These are phyloP conservation scores for Acanthopagrus latus DNA, from an alignment of 2,797 vertebrate species.

Conservation along the genomic window DNA sequence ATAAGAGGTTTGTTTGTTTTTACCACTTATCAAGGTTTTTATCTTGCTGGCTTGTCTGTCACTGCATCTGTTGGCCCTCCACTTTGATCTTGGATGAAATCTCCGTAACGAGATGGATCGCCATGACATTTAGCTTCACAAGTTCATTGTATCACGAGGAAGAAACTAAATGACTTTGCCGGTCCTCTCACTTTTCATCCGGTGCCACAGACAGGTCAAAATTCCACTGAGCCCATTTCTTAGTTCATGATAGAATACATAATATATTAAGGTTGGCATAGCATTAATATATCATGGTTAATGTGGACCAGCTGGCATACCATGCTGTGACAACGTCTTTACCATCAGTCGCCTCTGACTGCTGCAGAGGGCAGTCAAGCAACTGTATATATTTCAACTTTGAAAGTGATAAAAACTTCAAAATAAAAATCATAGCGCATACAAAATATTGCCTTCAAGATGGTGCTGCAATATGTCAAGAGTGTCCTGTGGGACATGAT, in stretches of 20 bases:
- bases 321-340: not conserved
- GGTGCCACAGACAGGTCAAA: not conserved
- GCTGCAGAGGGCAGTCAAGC: not conserved
- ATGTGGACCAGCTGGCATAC: not conserved
- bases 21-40: constrained; percentile 20
- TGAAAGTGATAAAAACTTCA: not conserved
- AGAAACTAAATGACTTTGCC: not conserved
- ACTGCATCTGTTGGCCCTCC: not conserved
- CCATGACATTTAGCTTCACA: not conserved
- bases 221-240: no score
- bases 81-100: not conserved
- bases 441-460: not conserved
- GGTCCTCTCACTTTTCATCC: not conserved
- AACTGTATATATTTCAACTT: not conserved
- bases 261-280: not conserved
- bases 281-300: not conserved
- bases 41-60: not conserved
- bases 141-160: not conserved
- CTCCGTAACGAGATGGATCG: not conserved
- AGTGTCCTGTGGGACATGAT: not conserved
- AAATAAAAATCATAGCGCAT: no score
- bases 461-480: not conserved
- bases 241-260: not conserved
- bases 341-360: not conserved
- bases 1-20: constrained; percentile 6